A percentile compares a stretch with the other conserved stretches of the same genome.
Conservation (phyloP, 2,113 vertebrate genomes). For the Neolamprologus sp. region DNA sequence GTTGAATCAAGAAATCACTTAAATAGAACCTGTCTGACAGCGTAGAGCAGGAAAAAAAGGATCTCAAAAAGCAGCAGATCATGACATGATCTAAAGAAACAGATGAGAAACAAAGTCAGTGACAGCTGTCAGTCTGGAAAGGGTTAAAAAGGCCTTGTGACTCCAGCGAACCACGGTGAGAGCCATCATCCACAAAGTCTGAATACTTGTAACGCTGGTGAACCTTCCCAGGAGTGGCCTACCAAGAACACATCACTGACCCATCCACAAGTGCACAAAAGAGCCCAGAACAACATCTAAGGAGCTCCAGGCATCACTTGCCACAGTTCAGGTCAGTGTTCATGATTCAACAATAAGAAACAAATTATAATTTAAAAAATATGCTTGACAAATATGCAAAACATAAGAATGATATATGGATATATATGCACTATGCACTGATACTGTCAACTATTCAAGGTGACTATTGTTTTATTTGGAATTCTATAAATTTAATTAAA, state of each 20-base stretch:
- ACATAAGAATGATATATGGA: neutral
- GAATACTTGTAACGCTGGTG: neutral
- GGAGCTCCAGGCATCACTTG: neutral
- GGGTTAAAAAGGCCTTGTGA: neutral
- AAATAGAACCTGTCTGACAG: neutral
- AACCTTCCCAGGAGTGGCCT: neutral
- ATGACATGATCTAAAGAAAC: neutral
- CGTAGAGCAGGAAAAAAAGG: accelerated
- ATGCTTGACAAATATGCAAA: neutral
- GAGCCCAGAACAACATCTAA: neutral
- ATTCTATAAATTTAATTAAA: neutral
- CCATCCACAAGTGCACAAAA: neutral
- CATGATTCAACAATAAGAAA: neutral
- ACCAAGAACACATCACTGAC: neutral
- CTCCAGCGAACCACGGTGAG: neutral
- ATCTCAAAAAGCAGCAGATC: neutral
- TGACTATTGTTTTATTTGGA: neutral
- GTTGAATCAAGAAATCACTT: neutral
- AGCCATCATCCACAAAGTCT: neutral
- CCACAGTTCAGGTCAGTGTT: neutral
- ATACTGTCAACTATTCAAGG: neutral
- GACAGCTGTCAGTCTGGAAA: neutral
- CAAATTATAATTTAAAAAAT: neutral
- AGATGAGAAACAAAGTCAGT: neutral
- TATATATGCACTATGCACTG: neutral